phyloP scores from a whole-genome alignment of 2,113 vertebrate species.

The Campylomormyrus numenius region DNA sequence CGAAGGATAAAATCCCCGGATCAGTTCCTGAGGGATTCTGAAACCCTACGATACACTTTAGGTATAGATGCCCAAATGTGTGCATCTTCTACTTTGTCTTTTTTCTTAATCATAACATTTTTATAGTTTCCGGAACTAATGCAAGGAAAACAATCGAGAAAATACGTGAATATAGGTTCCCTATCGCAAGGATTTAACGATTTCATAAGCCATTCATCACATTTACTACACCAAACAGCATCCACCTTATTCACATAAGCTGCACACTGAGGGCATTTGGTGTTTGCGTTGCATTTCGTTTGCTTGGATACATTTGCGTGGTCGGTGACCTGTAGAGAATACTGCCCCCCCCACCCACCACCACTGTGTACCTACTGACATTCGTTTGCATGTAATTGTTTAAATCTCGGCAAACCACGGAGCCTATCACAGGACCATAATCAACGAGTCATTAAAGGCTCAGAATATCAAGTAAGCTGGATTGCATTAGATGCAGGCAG shows the following conservation, averaged over 20 bases:
- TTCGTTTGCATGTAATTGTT: background rate
- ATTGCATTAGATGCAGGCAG: background rate
- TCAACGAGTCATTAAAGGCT: background rate
- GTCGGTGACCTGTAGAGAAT: background rate
- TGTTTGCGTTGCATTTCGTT: background rate
- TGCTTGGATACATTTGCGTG: background rate
- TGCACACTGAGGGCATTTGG: background rate
- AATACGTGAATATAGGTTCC: background rate
- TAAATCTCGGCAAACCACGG: background rate
- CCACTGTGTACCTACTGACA: background rate
- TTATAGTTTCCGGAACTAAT: background rate
- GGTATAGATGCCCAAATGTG: background rate
- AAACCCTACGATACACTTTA: background rate
- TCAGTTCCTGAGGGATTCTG: background rate
- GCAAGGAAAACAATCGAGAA: background rate
- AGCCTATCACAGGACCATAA: background rate
- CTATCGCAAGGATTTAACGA: background rate
- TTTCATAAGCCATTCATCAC: background rate
- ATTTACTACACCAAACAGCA: background rate
- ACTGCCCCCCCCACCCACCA: background rate
- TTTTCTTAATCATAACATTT: background rate
- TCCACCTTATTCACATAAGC: background rate
- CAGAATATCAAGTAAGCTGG: background rate
- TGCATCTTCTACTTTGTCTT: background rate
- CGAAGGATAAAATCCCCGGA: background rate